Evolutionary conservation across 2,113 vertebrate species (phyloP).

Genomic region (Atractosteus spatula): DNA sequence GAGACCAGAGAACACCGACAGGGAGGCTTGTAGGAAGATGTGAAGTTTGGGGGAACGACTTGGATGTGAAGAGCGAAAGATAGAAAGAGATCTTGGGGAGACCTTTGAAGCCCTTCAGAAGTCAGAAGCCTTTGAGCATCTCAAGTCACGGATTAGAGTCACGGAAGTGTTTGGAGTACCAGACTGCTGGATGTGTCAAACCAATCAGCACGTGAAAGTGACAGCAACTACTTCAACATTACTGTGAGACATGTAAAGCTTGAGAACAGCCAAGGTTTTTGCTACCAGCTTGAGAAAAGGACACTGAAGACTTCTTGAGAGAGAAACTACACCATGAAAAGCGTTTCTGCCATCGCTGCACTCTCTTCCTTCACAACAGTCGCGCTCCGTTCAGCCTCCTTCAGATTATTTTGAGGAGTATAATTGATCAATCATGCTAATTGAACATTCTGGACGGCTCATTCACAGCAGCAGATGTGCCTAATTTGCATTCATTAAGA

Average conservation of each 20-base stretch:
- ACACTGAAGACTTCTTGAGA: background rate
- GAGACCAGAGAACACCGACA: too few species aligned
- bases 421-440: constrained; percentile 78
- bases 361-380: constrained; percentile 33
- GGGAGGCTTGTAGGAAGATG: too few species aligned
- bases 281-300: background rate
- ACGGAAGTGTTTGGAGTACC: too few species aligned
- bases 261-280: background rate
- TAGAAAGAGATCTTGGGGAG: too few species aligned
- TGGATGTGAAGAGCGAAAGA: too few species aligned
- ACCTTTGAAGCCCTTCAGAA: too few species aligned
- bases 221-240: background rate
- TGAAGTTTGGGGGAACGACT: too few species aligned
- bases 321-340: background rate
- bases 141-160: too few species aligned
- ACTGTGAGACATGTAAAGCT: background rate
- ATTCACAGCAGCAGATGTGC: constrained; percentile 72
- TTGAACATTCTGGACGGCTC: constrained; percentile 72
- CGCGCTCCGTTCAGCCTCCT: constrained; percentile 41
- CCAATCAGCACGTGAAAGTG: too few species aligned
- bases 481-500: constrained; percentile 76
- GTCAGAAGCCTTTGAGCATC: too few species aligned
- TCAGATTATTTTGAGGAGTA: constrained; percentile 55
- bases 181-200: too few species aligned
- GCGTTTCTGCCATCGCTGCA: background rate